Percentiles rank a stretch among this genome's conserved stretches.
Conservation (phyloP, 2,113 vertebrate species). For the Menura novaehollandiae region DNA sequence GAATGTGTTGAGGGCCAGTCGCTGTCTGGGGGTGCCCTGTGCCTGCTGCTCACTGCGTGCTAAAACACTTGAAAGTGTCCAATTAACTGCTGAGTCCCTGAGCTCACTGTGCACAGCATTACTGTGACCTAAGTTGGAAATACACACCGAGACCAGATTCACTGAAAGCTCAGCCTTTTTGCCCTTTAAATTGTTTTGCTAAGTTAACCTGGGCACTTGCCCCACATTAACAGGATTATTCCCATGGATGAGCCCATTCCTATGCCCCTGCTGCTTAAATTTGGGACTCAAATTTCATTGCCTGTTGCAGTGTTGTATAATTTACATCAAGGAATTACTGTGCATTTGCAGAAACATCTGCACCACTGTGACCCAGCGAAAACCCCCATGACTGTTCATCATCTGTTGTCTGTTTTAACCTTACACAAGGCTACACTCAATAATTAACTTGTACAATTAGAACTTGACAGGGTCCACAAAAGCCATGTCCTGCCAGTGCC, state of each 20-base stretch:
- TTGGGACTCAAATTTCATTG: background rate
- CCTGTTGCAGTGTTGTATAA: background rate
- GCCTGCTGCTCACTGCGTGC: background rate
- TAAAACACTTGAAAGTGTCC: background rate
- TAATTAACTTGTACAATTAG: background rate
- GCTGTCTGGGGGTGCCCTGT: background rate
- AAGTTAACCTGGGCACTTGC: background rate
- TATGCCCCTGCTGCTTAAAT: background rate
- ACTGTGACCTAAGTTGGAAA: background rate
- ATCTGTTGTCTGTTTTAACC: background rate
- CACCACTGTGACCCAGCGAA: background rate
- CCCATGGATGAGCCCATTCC: background rate
- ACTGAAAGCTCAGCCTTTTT: background rate
- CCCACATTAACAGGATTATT: background rate
- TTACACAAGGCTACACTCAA: background rate
- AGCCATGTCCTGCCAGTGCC: background rate
- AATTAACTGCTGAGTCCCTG: background rate
- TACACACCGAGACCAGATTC: background rate
- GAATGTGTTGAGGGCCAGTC: too few relatives aligned
- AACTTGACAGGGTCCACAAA: background rate
- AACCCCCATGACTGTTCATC: fast-evolving
- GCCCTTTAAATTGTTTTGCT: background rate
- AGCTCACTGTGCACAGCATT: background rate
- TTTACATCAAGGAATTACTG: background rate
- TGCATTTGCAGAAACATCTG: background rate